Conservation (phyloP, 2,113 vertebrate genomes). For the Hydrochoerus hydrochaeris region DNA sequence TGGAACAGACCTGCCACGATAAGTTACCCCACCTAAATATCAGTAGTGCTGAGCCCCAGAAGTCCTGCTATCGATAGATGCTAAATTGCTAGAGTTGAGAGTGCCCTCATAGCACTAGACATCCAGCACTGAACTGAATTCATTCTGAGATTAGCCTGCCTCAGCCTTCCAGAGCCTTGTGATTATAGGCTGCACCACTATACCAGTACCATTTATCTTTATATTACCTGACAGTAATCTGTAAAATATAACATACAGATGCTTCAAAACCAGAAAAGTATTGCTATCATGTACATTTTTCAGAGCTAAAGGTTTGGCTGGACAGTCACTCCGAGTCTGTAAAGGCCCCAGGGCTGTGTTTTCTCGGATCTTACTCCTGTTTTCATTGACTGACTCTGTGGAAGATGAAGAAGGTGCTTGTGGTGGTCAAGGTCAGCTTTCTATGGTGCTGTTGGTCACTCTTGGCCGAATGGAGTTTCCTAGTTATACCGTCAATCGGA, state of each 20-base stretch:
- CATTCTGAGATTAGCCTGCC: neutral
- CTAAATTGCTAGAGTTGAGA: neutral
- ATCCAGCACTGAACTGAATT: neutral
- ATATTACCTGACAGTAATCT: neutral
- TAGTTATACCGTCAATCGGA: slow-evolving; percentile 89
- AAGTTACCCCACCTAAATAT: neutral
- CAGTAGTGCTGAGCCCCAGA: neutral
- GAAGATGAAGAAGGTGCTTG: slow-evolving; percentile 94
- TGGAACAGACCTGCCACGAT: too few species aligned
- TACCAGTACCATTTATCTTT: neutral
- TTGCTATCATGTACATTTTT: neutral
- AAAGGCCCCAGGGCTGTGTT: slow-evolving; percentile 91
- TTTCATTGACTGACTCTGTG: slow-evolving; percentile 90
- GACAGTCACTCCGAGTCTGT: slow-evolving; percentile 89
- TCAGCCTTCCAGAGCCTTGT: neutral
- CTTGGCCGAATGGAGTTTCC: slow-evolving; percentile 93
- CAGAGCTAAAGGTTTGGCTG: slow-evolving; percentile 92
- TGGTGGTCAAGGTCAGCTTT: slow-evolving; percentile 93
- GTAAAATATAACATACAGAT: neutral
- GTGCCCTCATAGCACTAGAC: neutral
- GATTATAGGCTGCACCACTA: neutral
- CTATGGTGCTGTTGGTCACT: slow-evolving; percentile 92
- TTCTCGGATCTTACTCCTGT: slow-evolving; percentile 93
- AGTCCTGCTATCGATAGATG: neutral
- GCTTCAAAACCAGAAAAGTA: neutral